These are phyloP conservation scores for Oreochromis niloticus DNA, from an alignment of 2,113 vertebrate genomes.

Conservation along the genomic window DNA sequence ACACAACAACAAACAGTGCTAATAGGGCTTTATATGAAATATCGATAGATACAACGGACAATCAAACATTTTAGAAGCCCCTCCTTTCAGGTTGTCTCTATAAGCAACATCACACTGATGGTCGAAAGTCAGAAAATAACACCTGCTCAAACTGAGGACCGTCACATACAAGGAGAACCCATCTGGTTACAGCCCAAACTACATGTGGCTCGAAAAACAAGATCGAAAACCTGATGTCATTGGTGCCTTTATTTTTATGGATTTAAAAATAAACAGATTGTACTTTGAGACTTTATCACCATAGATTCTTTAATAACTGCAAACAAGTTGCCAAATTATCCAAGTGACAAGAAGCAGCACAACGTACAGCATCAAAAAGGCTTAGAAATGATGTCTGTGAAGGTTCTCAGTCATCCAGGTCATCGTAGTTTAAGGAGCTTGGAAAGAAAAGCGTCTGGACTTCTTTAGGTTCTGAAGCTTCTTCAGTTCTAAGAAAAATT, in stretches of 20 bases:
- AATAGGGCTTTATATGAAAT: neutral
- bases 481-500: neutral
- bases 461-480: neutral
- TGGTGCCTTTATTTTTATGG: neutral
- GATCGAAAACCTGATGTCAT: rapidly evolving
- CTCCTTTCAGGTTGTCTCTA: neutral
- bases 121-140: neutral
- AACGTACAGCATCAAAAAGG: neutral
- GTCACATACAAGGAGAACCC: neutral
- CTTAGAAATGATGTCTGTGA: neutral
- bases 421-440: rapidly evolving
- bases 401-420: neutral
- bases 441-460: neutral
- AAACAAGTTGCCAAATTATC: neutral
- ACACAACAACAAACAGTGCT: rapidly evolving
- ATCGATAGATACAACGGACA: neutral
- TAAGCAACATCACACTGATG: rapidly evolving
- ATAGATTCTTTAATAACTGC: neutral
- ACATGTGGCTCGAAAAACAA: rapidly evolving
- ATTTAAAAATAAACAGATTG: rapidly evolving
- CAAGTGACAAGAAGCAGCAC: neutral
- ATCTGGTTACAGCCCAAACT: neutral
- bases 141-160: rapidly evolving
- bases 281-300: neutral
- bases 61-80: rapidly evolving